Conservation (phyloP, 2,888 invertebrate genomes). For the Caenorhabditis sulstoni region DNA sequence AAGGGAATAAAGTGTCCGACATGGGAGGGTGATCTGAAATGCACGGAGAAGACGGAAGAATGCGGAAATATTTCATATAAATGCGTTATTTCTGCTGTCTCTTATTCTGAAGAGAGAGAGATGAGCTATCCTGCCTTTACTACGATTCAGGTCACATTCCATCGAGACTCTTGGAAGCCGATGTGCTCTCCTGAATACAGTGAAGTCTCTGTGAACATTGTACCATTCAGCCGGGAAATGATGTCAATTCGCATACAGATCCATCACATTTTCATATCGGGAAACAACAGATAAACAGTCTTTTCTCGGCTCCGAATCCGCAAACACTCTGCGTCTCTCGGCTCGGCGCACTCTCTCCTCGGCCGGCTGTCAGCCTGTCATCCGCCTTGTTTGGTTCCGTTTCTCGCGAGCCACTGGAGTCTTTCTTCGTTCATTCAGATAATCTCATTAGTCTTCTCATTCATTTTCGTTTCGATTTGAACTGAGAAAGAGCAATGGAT, state of each 20-base stretch:
- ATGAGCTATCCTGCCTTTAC: no score
- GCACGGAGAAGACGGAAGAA: no score
- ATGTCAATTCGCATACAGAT: slow-evolving; percentile 30
- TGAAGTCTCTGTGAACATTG: no score
- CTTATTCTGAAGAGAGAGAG: no score
- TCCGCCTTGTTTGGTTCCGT: slow-evolving; percentile 54
- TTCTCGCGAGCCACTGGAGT: slow-evolving; percentile 13
- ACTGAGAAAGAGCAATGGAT: slow-evolving; percentile 24
- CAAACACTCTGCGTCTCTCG: slow-evolving; percentile 40
- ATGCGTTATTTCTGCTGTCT: no score
- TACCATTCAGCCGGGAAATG: slow-evolving; percentile 14
- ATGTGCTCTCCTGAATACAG: no score
- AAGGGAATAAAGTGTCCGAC: no score
- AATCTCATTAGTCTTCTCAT: slow-evolving; percentile 31
- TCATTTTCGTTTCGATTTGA: slow-evolving; percentile 7
- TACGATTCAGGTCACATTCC: no score
- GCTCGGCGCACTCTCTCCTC: slow-evolving; percentile 4
- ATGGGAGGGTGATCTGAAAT: no score
- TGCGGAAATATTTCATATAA: no score
- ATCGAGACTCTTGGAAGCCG: no score
- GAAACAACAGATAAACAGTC: slow-evolving; percentile 31
- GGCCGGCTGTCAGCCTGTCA: slow-evolving; percentile 56
- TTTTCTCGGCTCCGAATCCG: slow-evolving; percentile 43
- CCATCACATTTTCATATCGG: slow-evolving; percentile 10
- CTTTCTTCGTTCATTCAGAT: slow-evolving; percentile 18